Conservation (phyloP, 2,888 invertebrate genomes). For the Encarsia formosa region DNA sequence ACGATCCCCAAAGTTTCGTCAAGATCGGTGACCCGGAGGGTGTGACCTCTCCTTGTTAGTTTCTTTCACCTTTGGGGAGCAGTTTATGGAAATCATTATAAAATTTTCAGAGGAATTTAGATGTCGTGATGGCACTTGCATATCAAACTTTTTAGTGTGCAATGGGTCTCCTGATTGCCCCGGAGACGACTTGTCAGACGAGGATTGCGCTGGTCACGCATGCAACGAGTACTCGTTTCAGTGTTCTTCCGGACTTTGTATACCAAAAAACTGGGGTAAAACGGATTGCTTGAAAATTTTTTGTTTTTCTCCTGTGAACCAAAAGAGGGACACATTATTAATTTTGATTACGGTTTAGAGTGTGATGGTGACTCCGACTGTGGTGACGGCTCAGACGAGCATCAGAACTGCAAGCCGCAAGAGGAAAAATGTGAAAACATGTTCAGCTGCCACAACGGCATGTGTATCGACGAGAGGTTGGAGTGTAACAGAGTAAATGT, state of each 20-base stretch:
- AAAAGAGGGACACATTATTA: too few relatives aligned
- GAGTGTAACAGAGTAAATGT: conserved; percentile 58
- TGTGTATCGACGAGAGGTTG: conserved; percentile 56
- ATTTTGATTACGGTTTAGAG: too few relatives aligned
- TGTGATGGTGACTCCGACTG: conserved; percentile 47
- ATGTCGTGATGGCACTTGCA: conserved; percentile 67
- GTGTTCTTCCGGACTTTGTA: conserved; percentile 47
- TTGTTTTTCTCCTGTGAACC: neutral
- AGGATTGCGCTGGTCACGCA: conserved; percentile 49
- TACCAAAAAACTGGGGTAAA: conserved; percentile 44
- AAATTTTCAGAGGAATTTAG: conserved; percentile 52
- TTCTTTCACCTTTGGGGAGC: too few relatives aligned
- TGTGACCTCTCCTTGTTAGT: too few relatives aligned
- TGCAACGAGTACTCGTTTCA: conserved; percentile 39
- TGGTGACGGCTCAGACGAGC: conserved; percentile 46
- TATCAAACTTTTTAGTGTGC: conserved; percentile 65
- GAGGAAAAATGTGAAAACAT: conserved; percentile 45
- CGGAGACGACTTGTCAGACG: conserved; percentile 67
- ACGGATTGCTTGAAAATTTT: neutral
- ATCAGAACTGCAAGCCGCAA: conserved; percentile 29
- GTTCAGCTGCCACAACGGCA: conserved; percentile 55
- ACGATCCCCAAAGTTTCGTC: too few relatives aligned
- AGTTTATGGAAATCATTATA: too few relatives aligned
- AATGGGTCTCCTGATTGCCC: conserved; percentile 74
- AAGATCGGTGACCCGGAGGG: too few relatives aligned